Evolutionary conservation across 2,888 invertebrate genomes (phyloP).

Genomic region (Lasioglossum oenotherae): DNA sequence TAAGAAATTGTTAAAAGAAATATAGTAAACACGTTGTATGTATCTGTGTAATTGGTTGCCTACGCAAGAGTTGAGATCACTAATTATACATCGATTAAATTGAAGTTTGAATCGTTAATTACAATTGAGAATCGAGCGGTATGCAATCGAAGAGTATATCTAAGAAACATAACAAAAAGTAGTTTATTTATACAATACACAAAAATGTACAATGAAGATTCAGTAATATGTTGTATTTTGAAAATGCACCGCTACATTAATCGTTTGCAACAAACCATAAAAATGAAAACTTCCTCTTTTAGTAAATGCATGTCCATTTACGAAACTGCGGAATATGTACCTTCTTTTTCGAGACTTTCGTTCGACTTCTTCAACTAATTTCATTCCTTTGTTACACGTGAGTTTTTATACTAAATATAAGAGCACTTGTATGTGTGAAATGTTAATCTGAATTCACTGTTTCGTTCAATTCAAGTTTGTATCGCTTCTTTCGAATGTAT

Average conservation of each 20-base stretch:
- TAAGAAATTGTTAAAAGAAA: background rate
- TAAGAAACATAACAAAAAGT: slow-evolving; percentile 44
- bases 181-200: slow-evolving; percentile 41
- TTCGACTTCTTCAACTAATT: background rate
- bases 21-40: background rate
- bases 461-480: background rate
- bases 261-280: slow-evolving; percentile 1
- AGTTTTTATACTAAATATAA: slow-evolving; percentile 3
- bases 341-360: background rate
- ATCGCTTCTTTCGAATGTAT: background rate
- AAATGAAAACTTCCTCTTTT: slow-evolving; percentile 1
- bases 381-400: background rate
- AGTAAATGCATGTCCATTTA: slow-evolving; percentile 1
- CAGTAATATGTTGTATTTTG: slow-evolving; percentile 3
- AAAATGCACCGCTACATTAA: slow-evolving; percentile 24
- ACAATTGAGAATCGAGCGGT: background rate
- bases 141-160: background rate
- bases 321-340: background rate
- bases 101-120: background rate
- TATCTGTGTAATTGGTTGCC: background rate
- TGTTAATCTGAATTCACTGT: background rate
- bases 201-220: slow-evolving; percentile 34
- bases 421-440: slow-evolving; percentile 18
- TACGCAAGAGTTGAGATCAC: background rate
- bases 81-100: background rate